Evolutionary conservation across 2,797 vertebrate species (phyloP).

Genomic region (Philypnodon macrostomus): DNA sequence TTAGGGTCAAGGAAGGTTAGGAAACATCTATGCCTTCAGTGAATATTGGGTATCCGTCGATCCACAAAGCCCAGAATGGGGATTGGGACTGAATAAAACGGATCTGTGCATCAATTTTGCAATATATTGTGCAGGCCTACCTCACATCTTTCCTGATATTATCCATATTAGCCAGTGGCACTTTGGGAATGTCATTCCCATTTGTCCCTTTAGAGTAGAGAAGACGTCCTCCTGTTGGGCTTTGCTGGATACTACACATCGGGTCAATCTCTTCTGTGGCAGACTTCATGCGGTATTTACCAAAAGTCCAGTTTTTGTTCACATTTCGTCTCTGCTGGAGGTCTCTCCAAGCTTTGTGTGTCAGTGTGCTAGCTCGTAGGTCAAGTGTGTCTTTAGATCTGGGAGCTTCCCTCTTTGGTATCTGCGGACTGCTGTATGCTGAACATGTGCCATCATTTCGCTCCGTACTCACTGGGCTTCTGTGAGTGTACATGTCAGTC

Average conservation of each 20-base stretch:
- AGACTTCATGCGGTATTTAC: constrained; percentile 57
- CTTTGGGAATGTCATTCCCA: constrained; percentile 57
- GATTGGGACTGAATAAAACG: too few species aligned
- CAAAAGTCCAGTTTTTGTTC: constrained; percentile 77
- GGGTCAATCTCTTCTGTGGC: constrained; percentile 29
- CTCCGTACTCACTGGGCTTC: constrained; percentile 44
- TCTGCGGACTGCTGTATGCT: constrained; percentile 79
- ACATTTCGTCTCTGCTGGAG: constrained; percentile 57
- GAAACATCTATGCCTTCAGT: too few species aligned
- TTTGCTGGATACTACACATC: constrained; percentile 19
- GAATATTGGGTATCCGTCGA: too few species aligned
- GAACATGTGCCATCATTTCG: constrained; percentile 62
- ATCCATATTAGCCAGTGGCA: constrained; percentile 22
- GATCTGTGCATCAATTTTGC: too few species aligned
- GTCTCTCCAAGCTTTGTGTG: constrained; percentile 60
- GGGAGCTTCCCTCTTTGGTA: constrained; percentile 59
- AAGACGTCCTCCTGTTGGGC: constrained; percentile 27
- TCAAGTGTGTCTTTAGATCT: constrained; percentile 72
- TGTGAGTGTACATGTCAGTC: constrained; percentile 17
- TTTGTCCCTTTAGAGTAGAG: constrained; percentile 55
- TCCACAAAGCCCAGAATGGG: too few species aligned
- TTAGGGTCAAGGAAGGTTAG: too few species aligned
- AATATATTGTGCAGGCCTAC: too few species aligned
- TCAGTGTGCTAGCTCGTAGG: constrained; percentile 46
- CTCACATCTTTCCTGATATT: constrained; percentile 48